Percentiles rank a stretch among this genome's conserved stretches.
These are phyloP conservation scores for Netelia inedita DNA, from an alignment of 2,888 invertebrate species.

Conservation along the genomic window DNA sequence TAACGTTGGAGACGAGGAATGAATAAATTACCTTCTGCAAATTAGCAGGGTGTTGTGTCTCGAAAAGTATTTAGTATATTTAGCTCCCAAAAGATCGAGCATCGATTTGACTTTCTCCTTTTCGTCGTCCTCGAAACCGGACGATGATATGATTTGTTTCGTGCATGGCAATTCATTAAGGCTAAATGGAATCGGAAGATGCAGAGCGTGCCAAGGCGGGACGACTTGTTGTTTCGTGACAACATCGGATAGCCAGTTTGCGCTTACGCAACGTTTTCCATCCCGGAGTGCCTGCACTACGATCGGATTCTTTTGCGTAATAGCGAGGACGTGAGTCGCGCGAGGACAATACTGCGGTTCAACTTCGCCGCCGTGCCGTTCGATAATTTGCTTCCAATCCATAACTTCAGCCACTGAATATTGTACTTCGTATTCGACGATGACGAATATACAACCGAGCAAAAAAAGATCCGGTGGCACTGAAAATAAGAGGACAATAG, in stretches of 20 bases:
- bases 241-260: slow-evolving; percentile 97
- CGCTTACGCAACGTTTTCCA: slow-evolving; percentile 91
- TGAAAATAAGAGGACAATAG: slow-evolving; percentile 69
- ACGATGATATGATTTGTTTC: slow-evolving; percentile 93
- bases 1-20: background rate
- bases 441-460: slow-evolving; percentile 96
- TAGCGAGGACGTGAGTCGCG: slow-evolving; percentile 96
- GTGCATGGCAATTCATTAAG: slow-evolving; percentile 90
- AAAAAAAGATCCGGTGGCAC: slow-evolving; percentile 95
- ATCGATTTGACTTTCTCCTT: slow-evolving; percentile 93
- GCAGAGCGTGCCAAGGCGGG: slow-evolving; percentile 97
- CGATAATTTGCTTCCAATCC: slow-evolving; percentile 90
- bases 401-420: slow-evolving; percentile 87
- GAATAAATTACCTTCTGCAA: slow-evolving; percentile 86
- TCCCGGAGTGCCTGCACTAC: slow-evolving; percentile 93
- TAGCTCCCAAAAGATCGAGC: slow-evolving; percentile 94
- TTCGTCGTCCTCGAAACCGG: slow-evolving; percentile 97
- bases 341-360: slow-evolving; percentile 93
- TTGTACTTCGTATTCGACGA: slow-evolving; percentile 92
- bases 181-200: slow-evolving; percentile 92
- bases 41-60: slow-evolving; percentile 92
- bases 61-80: slow-evolving; percentile 91
- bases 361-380: slow-evolving; percentile 94
- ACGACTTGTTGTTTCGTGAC: slow-evolving; percentile 93
- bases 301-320: slow-evolving; percentile 95